Percentiles rank a stretch among this genome's conserved stretches.
These are phyloP conservation scores for Xylota sylvarum DNA, from an alignment of 2,888 invertebrate species.

Conservation along the genomic window DNA sequence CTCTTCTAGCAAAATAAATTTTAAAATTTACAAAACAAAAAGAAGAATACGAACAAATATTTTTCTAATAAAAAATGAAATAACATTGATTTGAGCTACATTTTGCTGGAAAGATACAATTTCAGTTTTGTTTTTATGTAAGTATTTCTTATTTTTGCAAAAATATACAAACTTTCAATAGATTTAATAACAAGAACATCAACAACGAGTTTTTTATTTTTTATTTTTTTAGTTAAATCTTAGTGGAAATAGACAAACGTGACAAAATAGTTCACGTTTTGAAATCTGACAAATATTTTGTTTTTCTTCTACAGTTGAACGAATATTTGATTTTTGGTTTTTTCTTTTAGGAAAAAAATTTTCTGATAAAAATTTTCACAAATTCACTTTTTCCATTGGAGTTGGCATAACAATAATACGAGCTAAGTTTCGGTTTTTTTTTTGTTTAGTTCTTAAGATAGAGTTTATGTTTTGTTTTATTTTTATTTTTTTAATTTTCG, in stretches of 20 bases:
- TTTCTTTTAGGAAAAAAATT: conserved; percentile 40
- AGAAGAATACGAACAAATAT: neutral
- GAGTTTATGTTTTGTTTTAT: conserved; percentile 40
- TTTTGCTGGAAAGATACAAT: conserved; percentile 36
- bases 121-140: conserved; percentile 30
- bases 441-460: conserved; percentile 42
- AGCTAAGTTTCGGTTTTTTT: conserved; percentile 48
- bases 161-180: conserved; percentile 74
- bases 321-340: conserved; percentile 35
- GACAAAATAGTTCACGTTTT: conserved; percentile 44
- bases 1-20: conserved; percentile 7
- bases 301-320: conserved; percentile 34
- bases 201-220: conserved; percentile 62
- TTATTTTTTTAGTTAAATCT: conserved; percentile 40
- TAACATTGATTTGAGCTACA: conserved; percentile 65
- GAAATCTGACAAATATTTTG: conserved; percentile 55
- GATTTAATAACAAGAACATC: conserved; percentile 75
- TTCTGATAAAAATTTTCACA: conserved; percentile 53
- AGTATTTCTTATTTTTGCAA: conserved; percentile 55
- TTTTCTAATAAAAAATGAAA: conserved; percentile 26
- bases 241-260: conserved; percentile 52
- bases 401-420: conserved; percentile 53
- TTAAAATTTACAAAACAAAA: neutral
- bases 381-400: conserved; percentile 39
- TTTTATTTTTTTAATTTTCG: conserved; percentile 22